Evolutionary conservation across 2,113 vertebrate genomes (phyloP), one percentile per base, ranked within the genome.

Genomic region (Ellobius talpinus): DNA sequence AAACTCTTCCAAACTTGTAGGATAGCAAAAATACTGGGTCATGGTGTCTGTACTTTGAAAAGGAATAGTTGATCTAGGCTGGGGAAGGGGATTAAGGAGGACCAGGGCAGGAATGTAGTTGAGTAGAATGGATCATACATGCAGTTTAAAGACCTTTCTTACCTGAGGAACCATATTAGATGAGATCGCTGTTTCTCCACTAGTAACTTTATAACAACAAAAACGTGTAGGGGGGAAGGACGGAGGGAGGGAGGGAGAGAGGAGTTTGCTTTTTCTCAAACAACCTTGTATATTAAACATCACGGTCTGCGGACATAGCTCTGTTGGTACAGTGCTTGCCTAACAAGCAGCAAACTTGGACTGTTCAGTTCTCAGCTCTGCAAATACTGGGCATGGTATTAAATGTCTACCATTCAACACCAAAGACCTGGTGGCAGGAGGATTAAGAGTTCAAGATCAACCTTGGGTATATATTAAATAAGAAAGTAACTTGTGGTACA

Each of bases 31-130:
- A 7, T 31, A 74, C 63, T 36, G 50, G 65, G 29, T 42, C 31
- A 19, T 31, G 21, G 36, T 50, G 39, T 12, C 47, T 84, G 50
- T 76, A 33, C 70, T 95, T 86, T 93, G 88, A 74, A 70, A 92
- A 94, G 72, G 58, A 88, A 66, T 45, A 61, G 65, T 68, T 52
- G 79, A 21, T 76, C 68, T 78, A 24, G 66, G 93, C 63, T 36
- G 5, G n/a, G 90, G 65, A 85, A 90, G 72, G 89, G 89, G 78
- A 26, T 91, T 72, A 68, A 87, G 14, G 77, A 31, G 68, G 68
- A 79, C 42, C 66, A 45, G 1, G 17, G 45, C 72, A 92, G 73
- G 96, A 97, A 97, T 96, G 95, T 65, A 52, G 81, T n/a, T 55
- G 61, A 95, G 78, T 94, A 82, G 94, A 96, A 89, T 7, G 39